Evolutionary conservation across 64 coral and sea anemone genomes (phyloP), one percentile per base, ranked within the genome.

Genomic region (Pocillopora damicornis): DNA sequence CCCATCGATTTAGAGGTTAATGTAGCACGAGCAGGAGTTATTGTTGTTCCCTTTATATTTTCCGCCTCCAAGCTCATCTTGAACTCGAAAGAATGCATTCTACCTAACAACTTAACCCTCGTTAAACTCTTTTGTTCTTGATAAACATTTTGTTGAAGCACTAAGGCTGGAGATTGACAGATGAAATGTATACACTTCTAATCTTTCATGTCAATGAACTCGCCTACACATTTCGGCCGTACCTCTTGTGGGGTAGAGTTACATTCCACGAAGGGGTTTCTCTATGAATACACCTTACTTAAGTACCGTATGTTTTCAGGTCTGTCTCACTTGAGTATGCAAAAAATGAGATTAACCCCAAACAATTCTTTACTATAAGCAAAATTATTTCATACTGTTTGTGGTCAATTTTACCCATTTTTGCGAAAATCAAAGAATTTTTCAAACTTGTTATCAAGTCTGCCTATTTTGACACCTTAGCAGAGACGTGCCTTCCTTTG

Each of bases 1-100:
- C 94, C 83, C 82, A 58, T 59, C 76, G 92, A 93, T 97, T 97
- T 92, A 93, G 92, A 90, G 87, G 91, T 93, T 97, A 93, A 75
- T 87, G 83, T 75, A 78, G 81, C 72, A 76, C 86, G 69, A 83
- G 73, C 75, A 73, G 59, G 59, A 92, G 81, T 87, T 78, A 76
- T 67, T 59, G 18, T 14, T 97, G 87, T 92, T 92, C 94, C 88
- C 78, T 89, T 93, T 75, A 82, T 82, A 79, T 87, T 90, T 76
- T 88, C 82, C 79, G 72, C 58, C 76, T 65, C 26, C 37, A 81
- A 11, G 60, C 74, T 59, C 86, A 61, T 61, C 5, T 59, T 9
- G 37, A 73, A 74, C 16, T 79, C 42, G 58, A 59, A 35, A 59
- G 25, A 36, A 60, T 57, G 62, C 35, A n/a, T 51, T 80, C 62